Evolutionary conservation across 2,888 invertebrate genomes (phyloP), one percentile per base, ranked within the genome.

Genomic region (Heliconius hortense): DNA sequence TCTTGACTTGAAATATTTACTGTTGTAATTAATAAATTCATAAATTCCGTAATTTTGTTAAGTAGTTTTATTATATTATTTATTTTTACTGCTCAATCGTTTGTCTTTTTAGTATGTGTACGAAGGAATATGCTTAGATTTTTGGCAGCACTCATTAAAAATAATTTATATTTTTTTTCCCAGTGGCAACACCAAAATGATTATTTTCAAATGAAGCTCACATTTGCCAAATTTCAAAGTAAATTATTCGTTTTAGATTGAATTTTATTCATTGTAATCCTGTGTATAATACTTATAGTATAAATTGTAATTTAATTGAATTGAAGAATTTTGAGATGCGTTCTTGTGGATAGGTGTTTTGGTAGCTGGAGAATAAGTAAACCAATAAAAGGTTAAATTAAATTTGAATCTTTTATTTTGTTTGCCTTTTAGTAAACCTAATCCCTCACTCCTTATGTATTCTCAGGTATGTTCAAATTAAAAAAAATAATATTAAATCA

Each of bases 41-140:
- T 66, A 43, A 73, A 76, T 81, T 81, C 75, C 75, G 35, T 81
- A 79, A 77, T 77, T 28, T 73, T 80, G 82, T 85, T 89, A 88
- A 87, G 85, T 90, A 88, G 87, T 87, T 89, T 87, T 87, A 85
- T 86, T 84, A 62, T 73, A 82, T 82, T 82, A 84, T 88, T 87
- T 87, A 88, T 87, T 86, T 86, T 85, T 85, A 84, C 83, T 88
- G 90, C 89, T 90, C 89, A 89, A 90, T 86, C n/a, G 3, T 68
- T 66, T 67, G 0, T 72, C 26, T 63, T 62, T 43, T 39, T 39
- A 48, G 48, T 59, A 67, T 35, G 21, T 67, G 39, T 73, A 10
- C 59, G 26, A 64, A 43, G 60, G 60, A 71, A 71, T 71, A 43
- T 62, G 43, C 35, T 68, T 68, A 68, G 53, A 35, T 7, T 60